These are phyloP conservation scores for Chloroceryle inda DNA, from an alignment of 2,797 vertebrate species.

Conservation along the genomic window DNA sequence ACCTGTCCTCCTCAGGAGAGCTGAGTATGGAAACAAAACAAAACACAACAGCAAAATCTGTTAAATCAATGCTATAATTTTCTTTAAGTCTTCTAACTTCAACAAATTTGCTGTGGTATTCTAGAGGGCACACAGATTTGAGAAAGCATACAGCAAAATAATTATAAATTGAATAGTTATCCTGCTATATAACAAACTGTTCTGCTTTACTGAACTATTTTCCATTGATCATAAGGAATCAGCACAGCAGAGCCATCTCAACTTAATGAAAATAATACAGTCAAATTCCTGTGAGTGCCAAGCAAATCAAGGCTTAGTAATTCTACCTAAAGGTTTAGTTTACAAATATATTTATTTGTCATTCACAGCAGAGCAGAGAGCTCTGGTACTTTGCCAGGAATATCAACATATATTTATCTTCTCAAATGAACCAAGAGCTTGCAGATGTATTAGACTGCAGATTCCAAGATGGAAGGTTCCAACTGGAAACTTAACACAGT, in stretches of 20 bases:
- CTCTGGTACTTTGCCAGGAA: neutral
- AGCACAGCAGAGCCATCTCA: neutral
- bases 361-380: neutral
- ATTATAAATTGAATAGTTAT: neutral
- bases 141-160: neutral
- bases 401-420: neutral
- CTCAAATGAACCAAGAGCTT: neutral
- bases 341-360: neutral
- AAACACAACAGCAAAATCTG: constrained; percentile 25
- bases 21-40: constrained; percentile 77
- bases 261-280: neutral
- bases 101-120: neutral
- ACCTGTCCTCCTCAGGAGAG: constrained; percentile 87
- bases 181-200: neutral
- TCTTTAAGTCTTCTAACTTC: neutral
- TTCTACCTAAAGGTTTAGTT: neutral
- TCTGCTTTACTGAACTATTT: neutral
- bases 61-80: neutral
- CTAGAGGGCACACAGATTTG: neutral
- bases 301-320: neutral
- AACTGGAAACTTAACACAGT: neutral
- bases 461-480: neutral
- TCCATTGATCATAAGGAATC: neutral
- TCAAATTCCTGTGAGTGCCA: neutral
- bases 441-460: neutral